phyloP scores from a whole-genome alignment of 2,113 vertebrate genomes.

The Sinosuthora webbiana region DNA sequence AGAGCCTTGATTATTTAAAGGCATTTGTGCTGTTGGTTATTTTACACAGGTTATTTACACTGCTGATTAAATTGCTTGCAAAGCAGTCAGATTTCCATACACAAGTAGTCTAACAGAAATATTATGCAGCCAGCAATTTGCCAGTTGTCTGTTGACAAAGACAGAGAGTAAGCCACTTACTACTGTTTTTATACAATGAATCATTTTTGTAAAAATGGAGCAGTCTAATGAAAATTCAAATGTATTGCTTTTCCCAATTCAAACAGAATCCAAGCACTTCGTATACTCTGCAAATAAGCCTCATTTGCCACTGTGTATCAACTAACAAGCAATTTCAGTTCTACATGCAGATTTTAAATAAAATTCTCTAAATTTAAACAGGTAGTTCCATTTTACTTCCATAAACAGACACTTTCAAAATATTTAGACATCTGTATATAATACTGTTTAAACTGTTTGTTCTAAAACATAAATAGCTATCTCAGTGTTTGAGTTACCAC shows the following conservation, averaged over 20 bases:
- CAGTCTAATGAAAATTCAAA: conserved; percentile 62
- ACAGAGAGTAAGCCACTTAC: conserved; percentile 54
- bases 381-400: conserved; percentile 80
- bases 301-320: conserved; percentile 48
- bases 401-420: conserved; percentile 83
- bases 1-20: conserved; percentile 57
- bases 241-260: not conserved
- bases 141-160: conserved; percentile 70
- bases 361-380: conserved; percentile 77
- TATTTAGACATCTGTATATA: conserved; percentile 85
- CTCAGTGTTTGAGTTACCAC: conserved; percentile 80
- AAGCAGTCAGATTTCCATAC: conserved; percentile 62
- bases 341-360: conserved; percentile 71
- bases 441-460: conserved; percentile 83
- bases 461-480: conserved; percentile 82
- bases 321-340: conserved; percentile 48
- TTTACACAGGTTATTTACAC: conserved; percentile 64
- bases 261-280: conserved; percentile 18
- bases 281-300: conserved; percentile 56
- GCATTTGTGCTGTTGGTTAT: conserved; percentile 43
- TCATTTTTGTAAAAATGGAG: conserved; percentile 46
- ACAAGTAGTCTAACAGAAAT: conserved; percentile 67
- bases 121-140: conserved; percentile 66
- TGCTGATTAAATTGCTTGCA: conserved; percentile 56
- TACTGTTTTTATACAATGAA: conserved; percentile 49